Evolutionary conservation across 2,888 invertebrate species (phyloP).

Genomic region (Corythucha ciliata): DNA sequence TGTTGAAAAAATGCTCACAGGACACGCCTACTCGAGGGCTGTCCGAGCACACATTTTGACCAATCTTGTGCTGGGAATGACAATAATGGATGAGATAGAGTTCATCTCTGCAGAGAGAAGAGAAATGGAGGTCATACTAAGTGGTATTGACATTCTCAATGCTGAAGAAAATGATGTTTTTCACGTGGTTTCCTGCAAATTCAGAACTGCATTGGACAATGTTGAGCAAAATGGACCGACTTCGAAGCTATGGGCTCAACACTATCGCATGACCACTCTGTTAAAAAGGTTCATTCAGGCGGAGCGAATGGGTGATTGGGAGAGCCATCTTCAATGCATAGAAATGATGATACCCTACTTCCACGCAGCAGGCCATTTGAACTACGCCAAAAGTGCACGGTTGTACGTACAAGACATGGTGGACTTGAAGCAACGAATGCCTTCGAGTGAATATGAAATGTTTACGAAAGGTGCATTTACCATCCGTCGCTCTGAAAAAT

Average conservation of each 20-base stretch:
- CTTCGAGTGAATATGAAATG: neutral
- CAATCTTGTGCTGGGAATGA: too few species aligned
- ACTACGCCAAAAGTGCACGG: neutral
- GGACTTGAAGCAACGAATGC: neutral
- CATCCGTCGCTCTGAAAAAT: slow-evolving; percentile 9
- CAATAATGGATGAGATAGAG: too few species aligned
- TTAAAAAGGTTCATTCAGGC: too few species aligned
- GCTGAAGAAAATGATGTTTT: too few species aligned
- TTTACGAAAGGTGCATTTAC: slow-evolving; percentile 11
- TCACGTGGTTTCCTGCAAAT: too few species aligned
- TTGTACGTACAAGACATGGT: slow-evolving; percentile 15
- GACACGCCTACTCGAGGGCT: neutral
- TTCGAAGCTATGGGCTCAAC: slow-evolving; percentile 34
- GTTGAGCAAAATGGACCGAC: slow-evolving; percentile 27
- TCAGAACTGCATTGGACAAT: too few species aligned
- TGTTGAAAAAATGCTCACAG: neutral
- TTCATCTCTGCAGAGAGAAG: too few species aligned
- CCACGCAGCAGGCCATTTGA: neutral
- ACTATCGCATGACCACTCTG: slow-evolving; percentile 37
- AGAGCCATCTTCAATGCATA: neutral
- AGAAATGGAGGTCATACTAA: too few species aligned
- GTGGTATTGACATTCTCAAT: too few species aligned
- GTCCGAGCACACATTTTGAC: neutral
- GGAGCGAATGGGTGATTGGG: too few species aligned
- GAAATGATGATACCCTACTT: neutral